Conservation (phyloP, 2,888 invertebrate genomes). For the Allolobophora icterica region DNA sequence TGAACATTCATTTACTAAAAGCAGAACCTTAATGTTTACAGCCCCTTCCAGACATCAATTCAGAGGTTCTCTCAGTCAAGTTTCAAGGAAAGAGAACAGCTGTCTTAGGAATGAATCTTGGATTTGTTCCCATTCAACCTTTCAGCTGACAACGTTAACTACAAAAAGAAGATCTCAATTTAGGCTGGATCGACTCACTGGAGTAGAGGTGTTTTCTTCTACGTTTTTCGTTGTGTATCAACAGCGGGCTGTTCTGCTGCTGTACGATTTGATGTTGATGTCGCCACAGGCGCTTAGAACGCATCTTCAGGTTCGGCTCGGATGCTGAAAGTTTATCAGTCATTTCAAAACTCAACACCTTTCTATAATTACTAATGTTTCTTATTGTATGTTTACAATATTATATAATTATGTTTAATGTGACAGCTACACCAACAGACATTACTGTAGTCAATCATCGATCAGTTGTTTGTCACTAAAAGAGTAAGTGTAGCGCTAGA, state of each 20-base stretch:
- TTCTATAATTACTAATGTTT: background rate
- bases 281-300: constrained; percentile 40
- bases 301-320: constrained; percentile 47
- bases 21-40: no score
- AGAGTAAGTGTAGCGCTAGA: no score
- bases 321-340: constrained; percentile 40
- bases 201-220: constrained; percentile 25
- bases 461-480: no score
- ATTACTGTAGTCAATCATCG: no score
- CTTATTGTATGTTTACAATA: background rate
- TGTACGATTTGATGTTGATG: constrained; percentile 41
- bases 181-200: background rate
- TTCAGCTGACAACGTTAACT: no score
- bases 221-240: constrained; percentile 38
- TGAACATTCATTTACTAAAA: no score
- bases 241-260: constrained; percentile 40
- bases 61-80: no score
- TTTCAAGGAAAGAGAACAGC: no score
- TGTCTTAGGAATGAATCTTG: no score
- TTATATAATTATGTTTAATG: background rate
- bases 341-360: background rate
- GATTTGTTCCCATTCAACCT: no score
- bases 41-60: no score
- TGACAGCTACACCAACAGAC: no score
- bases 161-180: background rate